phyloP scores from a whole-genome alignment of 92 coral and sea anemone species.

The Heliopora coerulea region DNA sequence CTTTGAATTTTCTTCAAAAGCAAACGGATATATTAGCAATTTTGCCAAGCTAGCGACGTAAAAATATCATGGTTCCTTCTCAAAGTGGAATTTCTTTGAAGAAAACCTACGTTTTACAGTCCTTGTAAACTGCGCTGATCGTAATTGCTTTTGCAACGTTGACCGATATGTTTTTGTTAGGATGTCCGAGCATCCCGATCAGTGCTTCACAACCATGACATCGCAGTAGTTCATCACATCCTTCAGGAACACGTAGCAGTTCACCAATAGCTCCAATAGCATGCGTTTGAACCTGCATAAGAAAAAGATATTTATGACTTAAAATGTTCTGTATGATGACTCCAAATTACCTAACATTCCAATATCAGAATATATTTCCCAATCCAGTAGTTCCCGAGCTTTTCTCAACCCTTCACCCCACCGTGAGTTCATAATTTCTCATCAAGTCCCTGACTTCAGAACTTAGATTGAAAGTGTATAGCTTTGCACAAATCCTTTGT shows the following conservation, averaged over 20 bases:
- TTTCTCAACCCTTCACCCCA: no score
- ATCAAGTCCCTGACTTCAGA: no score
- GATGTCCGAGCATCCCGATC: slow-evolving; percentile 63
- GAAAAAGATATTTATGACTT: not conserved
- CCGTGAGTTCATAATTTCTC: no score
- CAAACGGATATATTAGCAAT: not conserved
- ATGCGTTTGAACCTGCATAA: slow-evolving; percentile 74
- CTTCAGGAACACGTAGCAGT: slow-evolving; percentile 69
- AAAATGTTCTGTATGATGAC: no score
- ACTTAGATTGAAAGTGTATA: no score
- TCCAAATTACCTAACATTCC: no score
- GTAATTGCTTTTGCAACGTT: slow-evolving; percentile 77
- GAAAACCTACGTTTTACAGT: slow-evolving; percentile 68
- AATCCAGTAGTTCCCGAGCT: no score
- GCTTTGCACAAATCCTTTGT: no score
- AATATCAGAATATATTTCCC: no score
- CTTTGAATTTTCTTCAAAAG: slow-evolving; percentile 64
- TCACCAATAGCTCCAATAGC: slow-evolving; percentile 86
- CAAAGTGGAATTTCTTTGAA: no score
- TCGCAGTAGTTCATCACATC: slow-evolving; percentile 60
- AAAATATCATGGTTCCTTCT: not conserved
- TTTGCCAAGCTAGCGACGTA: not conserved
- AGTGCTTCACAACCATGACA: slow-evolving; percentile 80
- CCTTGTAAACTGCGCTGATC: slow-evolving; percentile 61
- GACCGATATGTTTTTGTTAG: slow-evolving; percentile 72